Percentiles rank a stretch among this genome's conserved stretches.
Evolutionary conservation across 2,888 invertebrate genomes (phyloP).

Genomic region (Odontocolon sp.): DNA sequence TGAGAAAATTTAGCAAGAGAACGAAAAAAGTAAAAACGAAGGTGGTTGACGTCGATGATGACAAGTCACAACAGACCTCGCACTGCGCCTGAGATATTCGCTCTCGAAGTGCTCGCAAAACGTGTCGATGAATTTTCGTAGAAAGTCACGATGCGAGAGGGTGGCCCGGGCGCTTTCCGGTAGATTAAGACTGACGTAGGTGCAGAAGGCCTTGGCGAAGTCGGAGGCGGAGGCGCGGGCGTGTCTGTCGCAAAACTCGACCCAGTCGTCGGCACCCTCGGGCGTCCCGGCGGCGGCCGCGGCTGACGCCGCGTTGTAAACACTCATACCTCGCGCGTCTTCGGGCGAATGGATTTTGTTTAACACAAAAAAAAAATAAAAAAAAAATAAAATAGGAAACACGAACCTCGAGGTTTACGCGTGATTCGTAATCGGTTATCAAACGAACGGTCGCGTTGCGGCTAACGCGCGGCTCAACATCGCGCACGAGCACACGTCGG

Average conservation of each 20-base stretch:
- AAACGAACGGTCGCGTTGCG: constrained; percentile 29
- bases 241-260: constrained; percentile 93
- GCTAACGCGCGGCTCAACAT: constrained; percentile 51
- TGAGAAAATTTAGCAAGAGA: background rate
- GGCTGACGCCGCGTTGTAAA: constrained; percentile 67
- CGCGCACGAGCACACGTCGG: constrained; percentile 41
- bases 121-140: constrained; percentile 91
- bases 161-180: constrained; percentile 86
- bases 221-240: constrained; percentile 92
- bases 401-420: background rate
- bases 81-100: constrained; percentile 85
- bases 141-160: constrained; percentile 89
- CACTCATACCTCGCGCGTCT: constrained; percentile 65
- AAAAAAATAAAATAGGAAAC: no score
- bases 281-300: constrained; percentile 82
- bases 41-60: constrained; percentile 1
- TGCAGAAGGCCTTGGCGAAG: constrained; percentile 93
- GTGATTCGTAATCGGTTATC: constrained; percentile 22
- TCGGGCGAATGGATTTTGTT: background rate
- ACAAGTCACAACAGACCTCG: constrained; percentile 69
- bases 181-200: constrained; percentile 88
- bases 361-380: constrained; percentile 18
- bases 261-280: constrained; percentile 87
- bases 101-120: constrained; percentile 93
- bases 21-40: constrained; percentile 1